phyloP scores from a whole-genome alignment of 2,113 vertebrate genomes.

The Cyanoderma ruficeps region DNA sequence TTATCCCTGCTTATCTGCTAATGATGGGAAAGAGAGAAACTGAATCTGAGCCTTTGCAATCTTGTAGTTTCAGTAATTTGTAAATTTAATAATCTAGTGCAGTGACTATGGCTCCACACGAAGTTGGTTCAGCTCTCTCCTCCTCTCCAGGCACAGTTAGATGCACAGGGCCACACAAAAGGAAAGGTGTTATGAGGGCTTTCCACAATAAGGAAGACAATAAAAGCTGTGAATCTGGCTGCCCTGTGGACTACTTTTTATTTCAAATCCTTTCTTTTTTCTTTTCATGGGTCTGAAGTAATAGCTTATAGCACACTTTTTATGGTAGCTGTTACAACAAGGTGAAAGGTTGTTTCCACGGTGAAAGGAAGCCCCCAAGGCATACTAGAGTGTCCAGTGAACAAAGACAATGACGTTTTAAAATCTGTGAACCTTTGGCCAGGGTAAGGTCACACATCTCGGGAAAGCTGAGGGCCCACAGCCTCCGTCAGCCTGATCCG shows the following conservation, averaged over 20 bases:
- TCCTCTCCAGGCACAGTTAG: not conserved
- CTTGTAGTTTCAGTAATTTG: not conserved
- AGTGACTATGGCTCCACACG: not conserved
- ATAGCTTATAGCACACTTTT: not conserved
- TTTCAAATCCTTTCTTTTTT: not conserved
- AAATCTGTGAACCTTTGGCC: not conserved
- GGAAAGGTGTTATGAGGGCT: not conserved
- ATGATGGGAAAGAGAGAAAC: not conserved
- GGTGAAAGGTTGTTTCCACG: not conserved
- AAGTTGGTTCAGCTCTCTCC: not conserved
- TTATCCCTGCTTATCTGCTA: not conserved
- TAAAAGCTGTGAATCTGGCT: not conserved
- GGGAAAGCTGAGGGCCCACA: not conserved
- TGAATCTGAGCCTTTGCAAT: not conserved
- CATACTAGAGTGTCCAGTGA: not conserved
- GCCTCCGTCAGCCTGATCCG: not conserved
- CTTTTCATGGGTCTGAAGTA: not conserved
- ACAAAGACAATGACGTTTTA: not conserved
- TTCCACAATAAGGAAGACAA: not conserved
- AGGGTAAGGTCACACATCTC: not conserved
- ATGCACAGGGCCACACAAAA: not conserved
- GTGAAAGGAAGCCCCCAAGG: not conserved
- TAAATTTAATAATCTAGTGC: not conserved
- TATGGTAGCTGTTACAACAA: not conserved
- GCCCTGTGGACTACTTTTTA: not conserved